Conservation (phyloP, 1,140 invertebrate species). For the Whitmania pigra region DNA sequence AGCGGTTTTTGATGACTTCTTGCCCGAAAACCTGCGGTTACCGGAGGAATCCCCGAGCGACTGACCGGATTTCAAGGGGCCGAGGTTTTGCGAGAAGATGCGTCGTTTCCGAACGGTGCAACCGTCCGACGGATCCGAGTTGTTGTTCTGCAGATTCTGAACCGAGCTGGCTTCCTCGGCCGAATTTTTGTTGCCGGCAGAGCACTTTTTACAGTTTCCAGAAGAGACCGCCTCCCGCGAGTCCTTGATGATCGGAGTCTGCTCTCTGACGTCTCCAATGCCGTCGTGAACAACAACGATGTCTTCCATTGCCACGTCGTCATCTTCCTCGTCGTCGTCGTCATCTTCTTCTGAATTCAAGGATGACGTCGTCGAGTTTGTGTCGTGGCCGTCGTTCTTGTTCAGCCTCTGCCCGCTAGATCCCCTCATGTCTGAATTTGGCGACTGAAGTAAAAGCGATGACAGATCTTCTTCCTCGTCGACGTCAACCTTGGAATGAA, state of each 20-base stretch:
- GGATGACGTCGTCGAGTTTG: background rate
- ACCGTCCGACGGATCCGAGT: background rate
- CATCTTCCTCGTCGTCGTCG: slow-evolving; percentile 9
- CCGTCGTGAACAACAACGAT: background rate
- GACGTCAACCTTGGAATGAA: background rate
- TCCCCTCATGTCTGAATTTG: background rate
- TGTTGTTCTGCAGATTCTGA: background rate
- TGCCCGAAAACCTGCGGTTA: too few species aligned
- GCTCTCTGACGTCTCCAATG: background rate
- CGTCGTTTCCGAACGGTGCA: background rate
- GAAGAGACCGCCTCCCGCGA: background rate
- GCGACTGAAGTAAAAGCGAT: background rate
- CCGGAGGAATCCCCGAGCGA: background rate
- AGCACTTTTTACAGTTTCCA: background rate
- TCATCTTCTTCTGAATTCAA: background rate
- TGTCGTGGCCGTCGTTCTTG: background rate
- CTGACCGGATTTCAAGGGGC: background rate
- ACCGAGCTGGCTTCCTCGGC: background rate
- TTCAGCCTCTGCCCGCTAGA: background rate
- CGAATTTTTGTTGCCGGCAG: background rate
- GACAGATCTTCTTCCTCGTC: background rate
- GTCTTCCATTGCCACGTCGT: slow-evolving; percentile 6
- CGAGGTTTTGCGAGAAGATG: background rate
- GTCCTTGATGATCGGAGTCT: background rate
- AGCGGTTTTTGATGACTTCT: background rate